Conservation (phyloP, 2,888 invertebrate genomes). For the Drosophila prolongata region DNA sequence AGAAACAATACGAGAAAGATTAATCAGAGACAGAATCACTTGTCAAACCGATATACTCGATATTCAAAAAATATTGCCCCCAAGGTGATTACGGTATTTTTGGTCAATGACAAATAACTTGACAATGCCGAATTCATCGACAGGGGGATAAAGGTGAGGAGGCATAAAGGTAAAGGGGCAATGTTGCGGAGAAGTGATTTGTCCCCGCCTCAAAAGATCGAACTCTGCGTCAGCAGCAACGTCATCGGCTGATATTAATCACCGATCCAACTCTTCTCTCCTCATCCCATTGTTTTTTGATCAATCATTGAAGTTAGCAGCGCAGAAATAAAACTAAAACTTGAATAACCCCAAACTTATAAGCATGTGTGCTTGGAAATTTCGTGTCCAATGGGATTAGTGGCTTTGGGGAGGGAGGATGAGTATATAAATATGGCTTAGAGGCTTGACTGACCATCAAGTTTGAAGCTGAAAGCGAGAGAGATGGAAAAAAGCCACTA, state of each 20-base stretch:
- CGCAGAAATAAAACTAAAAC: conserved; percentile 7
- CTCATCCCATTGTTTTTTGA: not conserved
- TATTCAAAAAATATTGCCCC: not conserved
- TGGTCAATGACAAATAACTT: conserved; percentile 70
- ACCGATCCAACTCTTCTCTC: conserved; percentile 16
- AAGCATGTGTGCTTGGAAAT: not conserved
- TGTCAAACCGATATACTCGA: not conserved
- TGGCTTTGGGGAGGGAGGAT: conserved; percentile 16
- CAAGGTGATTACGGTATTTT: conserved; percentile 26
- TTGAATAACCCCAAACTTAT: not conserved
- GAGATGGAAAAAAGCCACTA: conserved; percentile 20
- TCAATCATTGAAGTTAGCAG: not conserved
- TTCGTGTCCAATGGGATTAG: conserved; percentile 22
- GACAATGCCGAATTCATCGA: conserved; percentile 27
- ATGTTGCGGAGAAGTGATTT: not conserved
- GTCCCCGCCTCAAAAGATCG: conserved; percentile 17
- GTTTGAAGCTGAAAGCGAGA: conserved; percentile 51
- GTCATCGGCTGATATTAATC: conserved; percentile 45
- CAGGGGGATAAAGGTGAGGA: conserved; percentile 9
- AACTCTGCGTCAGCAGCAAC: conserved; percentile 40
- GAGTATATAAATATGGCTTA: conserved; percentile 17
- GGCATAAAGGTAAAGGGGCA: not conserved
- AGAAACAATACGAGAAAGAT: not conserved
- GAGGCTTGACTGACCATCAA: conserved; percentile 61
- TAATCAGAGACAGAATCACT: not conserved